Conservation (phyloP, 2,113 vertebrate species). For the Ptilorrhoa leucosticta region DNA sequence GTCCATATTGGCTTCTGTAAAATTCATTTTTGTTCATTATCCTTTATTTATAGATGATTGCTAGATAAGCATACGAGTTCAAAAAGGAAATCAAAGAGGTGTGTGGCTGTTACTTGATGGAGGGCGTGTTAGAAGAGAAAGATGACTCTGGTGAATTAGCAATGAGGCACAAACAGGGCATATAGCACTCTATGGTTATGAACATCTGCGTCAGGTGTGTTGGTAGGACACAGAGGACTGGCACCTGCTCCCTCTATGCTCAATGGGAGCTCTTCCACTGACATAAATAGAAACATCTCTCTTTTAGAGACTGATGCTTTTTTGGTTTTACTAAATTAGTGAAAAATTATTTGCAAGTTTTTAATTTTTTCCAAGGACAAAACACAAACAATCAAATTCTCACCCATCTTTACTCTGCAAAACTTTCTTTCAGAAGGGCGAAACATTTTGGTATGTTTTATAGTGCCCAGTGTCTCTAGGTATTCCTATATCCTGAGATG, state of each 20-base stretch:
- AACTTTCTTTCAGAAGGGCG: not conserved
- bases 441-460: not conserved
- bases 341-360: not conserved
- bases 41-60: conserved; percentile 17
- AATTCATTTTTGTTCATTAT: not conserved
- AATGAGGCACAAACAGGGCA: not conserved
- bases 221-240: not conserved
- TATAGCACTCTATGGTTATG: not conserved
- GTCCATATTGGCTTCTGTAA: not conserved
- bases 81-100: not conserved
- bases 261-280: not conserved
- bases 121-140: not conserved
- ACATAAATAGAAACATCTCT: not conserved
- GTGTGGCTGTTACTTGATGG: not conserved
- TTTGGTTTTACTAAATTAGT: not conserved
- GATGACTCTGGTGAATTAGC: not conserved
- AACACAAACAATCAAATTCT: not conserved
- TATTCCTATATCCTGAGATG: not conserved
- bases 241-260: not conserved
- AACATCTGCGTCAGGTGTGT: not conserved
- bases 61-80: not conserved
- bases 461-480: not conserved
- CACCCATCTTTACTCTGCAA: not conserved
- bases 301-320: not conserved
- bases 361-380: not conserved